Percentiles rank a stretch among this genome's conserved stretches.
Conservation (phyloP, 2,888 invertebrate species). For the Lasioglossum figueresi region DNA sequence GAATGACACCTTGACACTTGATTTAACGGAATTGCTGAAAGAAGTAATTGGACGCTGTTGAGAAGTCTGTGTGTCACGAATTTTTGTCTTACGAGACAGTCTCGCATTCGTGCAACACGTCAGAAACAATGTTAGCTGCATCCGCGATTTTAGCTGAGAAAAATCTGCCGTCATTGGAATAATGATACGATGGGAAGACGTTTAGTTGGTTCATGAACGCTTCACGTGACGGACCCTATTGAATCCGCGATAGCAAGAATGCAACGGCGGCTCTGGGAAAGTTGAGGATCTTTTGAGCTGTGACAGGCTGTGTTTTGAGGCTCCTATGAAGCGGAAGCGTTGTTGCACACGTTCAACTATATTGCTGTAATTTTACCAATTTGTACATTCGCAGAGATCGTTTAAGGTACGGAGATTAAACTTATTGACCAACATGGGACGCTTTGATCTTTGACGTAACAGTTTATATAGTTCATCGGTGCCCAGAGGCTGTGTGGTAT, state of each 20-base stretch:
- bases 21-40: too few species aligned
- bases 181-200: neutral
- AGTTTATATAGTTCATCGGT: neutral
- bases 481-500: neutral
- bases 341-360: neutral
- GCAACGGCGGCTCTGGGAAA: neutral
- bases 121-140: neutral
- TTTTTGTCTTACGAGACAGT: neutral
- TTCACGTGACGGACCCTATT: neutral
- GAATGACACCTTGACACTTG: too few species aligned
- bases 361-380: too few species aligned
- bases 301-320: neutral
- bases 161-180: neutral
- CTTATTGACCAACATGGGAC: neutral
- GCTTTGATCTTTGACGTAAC: conserved; percentile 3
- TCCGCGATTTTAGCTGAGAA: neutral
- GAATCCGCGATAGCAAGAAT: neutral
- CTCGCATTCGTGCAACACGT: too few species aligned
- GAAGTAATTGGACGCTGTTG: too few species aligned
- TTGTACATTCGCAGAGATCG: too few species aligned
- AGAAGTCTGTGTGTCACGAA: neutral
- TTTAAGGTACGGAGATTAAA: neutral
- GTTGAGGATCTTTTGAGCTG: neutral
- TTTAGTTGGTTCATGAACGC: neutral
- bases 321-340: neutral